Conservation (phyloP, 1,140 invertebrate species). For the Rhyzopertha dominica region DNA sequence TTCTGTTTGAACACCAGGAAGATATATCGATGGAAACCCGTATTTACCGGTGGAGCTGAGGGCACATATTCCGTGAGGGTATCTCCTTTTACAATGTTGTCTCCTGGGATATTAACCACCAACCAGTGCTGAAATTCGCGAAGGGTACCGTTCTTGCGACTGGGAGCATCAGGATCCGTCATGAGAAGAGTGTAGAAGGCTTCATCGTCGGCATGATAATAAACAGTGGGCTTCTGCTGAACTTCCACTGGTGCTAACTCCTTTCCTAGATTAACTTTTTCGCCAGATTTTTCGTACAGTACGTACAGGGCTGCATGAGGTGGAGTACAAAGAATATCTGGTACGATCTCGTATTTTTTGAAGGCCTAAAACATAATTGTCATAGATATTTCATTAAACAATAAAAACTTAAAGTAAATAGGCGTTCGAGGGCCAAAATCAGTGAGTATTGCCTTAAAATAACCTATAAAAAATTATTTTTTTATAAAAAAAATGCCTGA, state of each 20-base stretch:
- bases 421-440: too few relatives aligned
- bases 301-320: constrained; percentile 53
- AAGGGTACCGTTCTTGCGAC: constrained; percentile 64
- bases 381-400: too few relatives aligned
- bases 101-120: constrained; percentile 82
- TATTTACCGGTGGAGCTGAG: constrained; percentile 72
- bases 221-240: constrained; percentile 57
- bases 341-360: constrained; percentile 52
- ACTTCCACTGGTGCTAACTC: constrained; percentile 60
- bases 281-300: constrained; percentile 52
- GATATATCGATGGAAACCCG: constrained; percentile 81
- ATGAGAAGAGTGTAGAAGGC: constrained; percentile 68
- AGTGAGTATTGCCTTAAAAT: not conserved
- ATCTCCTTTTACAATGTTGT: constrained; percentile 60
- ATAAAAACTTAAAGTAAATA: too few relatives aligned
- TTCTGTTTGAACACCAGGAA: constrained; percentile 80
- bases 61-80: constrained; percentile 71
- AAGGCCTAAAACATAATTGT: constrained; percentile 8
- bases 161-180: constrained; percentile 84
- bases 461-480: too few relatives aligned
- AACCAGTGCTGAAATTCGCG: constrained; percentile 89
- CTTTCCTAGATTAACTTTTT: constrained; percentile 56
- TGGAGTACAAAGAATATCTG: constrained; percentile 62
- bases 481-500: too few relatives aligned
- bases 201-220: constrained; percentile 54